Evolutionary conservation across 2,797 vertebrate species (phyloP).

Genomic region (Triplophysa yarkandensis): DNA sequence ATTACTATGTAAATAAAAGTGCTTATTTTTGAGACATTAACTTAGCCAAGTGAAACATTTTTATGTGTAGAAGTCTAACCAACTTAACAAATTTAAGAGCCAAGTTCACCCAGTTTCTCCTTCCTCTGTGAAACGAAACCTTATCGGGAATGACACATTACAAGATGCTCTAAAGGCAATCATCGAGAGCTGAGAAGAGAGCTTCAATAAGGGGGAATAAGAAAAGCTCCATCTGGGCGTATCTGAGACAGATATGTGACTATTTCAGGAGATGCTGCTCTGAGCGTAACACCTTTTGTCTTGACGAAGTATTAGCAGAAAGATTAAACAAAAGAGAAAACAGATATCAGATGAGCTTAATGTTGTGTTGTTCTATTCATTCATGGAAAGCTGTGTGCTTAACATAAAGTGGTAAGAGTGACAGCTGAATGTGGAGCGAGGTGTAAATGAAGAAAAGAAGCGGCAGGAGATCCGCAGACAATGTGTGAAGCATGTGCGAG

Average conservation of each 20-base stretch:
- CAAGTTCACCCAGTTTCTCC: slow-evolving; percentile 4
- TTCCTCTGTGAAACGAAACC: slow-evolving; percentile 14
- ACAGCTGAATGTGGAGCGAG: slow-evolving; percentile 16
- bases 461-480: slow-evolving; percentile 24
- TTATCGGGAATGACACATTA: slow-evolving; percentile 24
- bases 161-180: slow-evolving; percentile 37
- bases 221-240: slow-evolving; percentile 6
- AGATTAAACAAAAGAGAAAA: slow-evolving; percentile 18
- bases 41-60: no score
- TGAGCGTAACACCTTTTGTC: slow-evolving; percentile 21
- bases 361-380: slow-evolving; percentile 23
- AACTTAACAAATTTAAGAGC: not conserved
- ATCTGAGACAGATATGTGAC: not conserved
- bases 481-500: slow-evolving; percentile 29
- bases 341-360: slow-evolving; percentile 1
- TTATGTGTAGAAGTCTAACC: not conserved
- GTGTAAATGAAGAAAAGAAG: slow-evolving; percentile 45
- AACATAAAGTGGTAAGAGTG: slow-evolving; percentile 1
- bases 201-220: slow-evolving; percentile 13
- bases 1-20: no score
- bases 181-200: slow-evolving; percentile 14
- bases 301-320: slow-evolving; percentile 14
- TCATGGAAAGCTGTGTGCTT: slow-evolving; percentile 15
- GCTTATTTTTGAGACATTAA: no score
- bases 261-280: slow-evolving; percentile 22